phyloP scores from a whole-genome alignment of 2,113 vertebrate species.

The Monopterus albus region DNA sequence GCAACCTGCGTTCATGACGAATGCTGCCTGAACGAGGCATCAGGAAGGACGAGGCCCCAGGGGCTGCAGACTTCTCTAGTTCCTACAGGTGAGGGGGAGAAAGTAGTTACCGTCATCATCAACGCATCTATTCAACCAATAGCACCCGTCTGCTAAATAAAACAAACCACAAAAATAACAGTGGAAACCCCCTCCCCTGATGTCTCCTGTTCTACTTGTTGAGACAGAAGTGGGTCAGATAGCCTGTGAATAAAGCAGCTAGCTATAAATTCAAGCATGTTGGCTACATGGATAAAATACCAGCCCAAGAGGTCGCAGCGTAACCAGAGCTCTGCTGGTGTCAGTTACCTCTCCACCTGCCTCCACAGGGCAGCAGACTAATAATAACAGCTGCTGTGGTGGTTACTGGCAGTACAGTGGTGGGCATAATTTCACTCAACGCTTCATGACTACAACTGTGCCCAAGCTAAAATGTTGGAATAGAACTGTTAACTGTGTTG shows the following conservation, averaged over 20 bases:
- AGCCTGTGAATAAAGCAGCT: conserved; percentile 58
- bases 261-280: conserved; percentile 36
- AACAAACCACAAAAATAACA: conserved; percentile 15
- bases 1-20: conserved; percentile 69
- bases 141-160: conserved; percentile 20
- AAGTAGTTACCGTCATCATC: background rate
- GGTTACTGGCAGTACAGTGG: conserved; percentile 44
- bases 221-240: conserved; percentile 27
- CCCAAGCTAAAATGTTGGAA: conserved; percentile 13
- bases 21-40: conserved; percentile 75
- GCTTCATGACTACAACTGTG: conserved; percentile 7
- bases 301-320: conserved; percentile 60
- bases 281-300: conserved; percentile 50
- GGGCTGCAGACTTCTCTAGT: conserved; percentile 79
- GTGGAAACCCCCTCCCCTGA: conserved; percentile 31
- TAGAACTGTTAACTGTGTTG: no score
- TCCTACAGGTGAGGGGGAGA: conserved; percentile 63
- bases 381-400: conserved; percentile 71
- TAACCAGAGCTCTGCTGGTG: conserved; percentile 71
- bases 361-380: conserved; percentile 60
- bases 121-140: background rate
- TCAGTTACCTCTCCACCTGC: conserved; percentile 67
- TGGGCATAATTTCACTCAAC: conserved; percentile 57
- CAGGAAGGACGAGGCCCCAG: conserved; percentile 67
- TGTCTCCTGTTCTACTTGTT: conserved; percentile 49